Evolutionary conservation across 2,113 vertebrate genomes (phyloP), one percentile per base, ranked within the genome.

Genomic region (Poeciliopsis occidentalis): DNA sequence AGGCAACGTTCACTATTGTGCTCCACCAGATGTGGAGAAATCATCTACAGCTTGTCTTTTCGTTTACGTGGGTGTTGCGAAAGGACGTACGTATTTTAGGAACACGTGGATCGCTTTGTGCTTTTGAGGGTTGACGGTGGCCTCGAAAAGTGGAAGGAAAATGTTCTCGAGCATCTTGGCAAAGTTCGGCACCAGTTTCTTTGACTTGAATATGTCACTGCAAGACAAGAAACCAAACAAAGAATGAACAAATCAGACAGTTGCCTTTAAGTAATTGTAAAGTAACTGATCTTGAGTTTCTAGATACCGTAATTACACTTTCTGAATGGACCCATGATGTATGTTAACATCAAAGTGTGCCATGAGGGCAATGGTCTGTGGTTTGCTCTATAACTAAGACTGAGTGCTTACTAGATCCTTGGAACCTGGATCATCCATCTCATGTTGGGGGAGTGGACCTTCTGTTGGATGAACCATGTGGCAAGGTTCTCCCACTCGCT

Each of bases 381-480:
- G 24, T 51, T 72, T 70, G 62, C 66, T 4, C 47, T 47, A 1
- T 17, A 30, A 3, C 4, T 72, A 26, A 65, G n/a, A n/a, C 4
- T 65, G 4, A 66, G 24, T 30, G 90, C 98, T 96, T 94, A 99
- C 98, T 97, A 99, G 92, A 99, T 99, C 84, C 98, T 95, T 73
- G 98, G 98, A 70, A 99, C 93, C 88, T 99, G 98, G 90, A 99
- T 99, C 87, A 99, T 96, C 97, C 97, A 99, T 86, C 96, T 96
- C 95, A 98, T 94, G 90, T 99, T 96, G 78, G 97, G 96, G 0
- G 98, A 99, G 93, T 99, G 95, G 76, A 99, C 93, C 87, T 95
- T 96, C 62, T 99, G 97, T 74, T 96, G 96, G 87, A 98, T 98
- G 88, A 99, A 99, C 98, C 98, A 99, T 29, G 86, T 92, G 10